Percentiles rank a stretch among this genome's conserved stretches.
These are phyloP conservation scores for Rotaria magnacalcarata DNA, from an alignment of 2,888 invertebrate species.

Conservation along the genomic window DNA sequence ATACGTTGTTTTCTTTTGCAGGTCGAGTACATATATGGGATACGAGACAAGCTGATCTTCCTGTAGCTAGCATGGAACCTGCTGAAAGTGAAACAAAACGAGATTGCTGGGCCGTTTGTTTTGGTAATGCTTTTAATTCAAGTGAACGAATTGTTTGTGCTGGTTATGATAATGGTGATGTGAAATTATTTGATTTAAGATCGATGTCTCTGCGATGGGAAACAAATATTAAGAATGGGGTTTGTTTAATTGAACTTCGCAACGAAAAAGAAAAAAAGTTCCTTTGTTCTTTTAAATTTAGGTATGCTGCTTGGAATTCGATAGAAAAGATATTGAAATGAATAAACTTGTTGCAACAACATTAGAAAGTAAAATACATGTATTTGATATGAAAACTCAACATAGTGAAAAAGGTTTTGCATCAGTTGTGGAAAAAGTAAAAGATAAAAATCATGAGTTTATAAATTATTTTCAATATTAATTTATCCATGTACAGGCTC, in stretches of 20 bases:
- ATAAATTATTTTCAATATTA: too few species aligned
- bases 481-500: conserved; percentile 52
- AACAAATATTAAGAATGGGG: conserved; percentile 81
- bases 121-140: conserved; percentile 79
- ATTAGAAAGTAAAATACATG: conserved; percentile 79
- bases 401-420: conserved; percentile 81
- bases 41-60: conserved; percentile 77
- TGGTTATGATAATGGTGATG: conserved; percentile 91
- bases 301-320: conserved; percentile 78
- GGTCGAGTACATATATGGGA: conserved; percentile 91
- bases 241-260: conserved; percentile 49
- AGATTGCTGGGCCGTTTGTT: conserved; percentile 88
- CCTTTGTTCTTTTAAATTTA: conserved; percentile 48
- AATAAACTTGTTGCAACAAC: conserved; percentile 87
- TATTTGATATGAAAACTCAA: conserved; percentile 81
- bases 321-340: conserved; percentile 85
- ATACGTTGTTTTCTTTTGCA: conserved; percentile 52
- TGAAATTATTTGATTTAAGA: conserved; percentile 84
- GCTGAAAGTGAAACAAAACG: conserved; percentile 66
- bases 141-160: conserved; percentile 79
- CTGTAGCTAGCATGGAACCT: conserved; percentile 83
- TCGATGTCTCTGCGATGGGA: conserved; percentile 82
- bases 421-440: conserved; percentile 62
- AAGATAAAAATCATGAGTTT: too few species aligned
- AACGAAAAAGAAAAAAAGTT: neutral